These are phyloP conservation scores for Sebastes paucispinis DNA, from an alignment of 2,797 vertebrate species.

Conservation along the genomic window DNA sequence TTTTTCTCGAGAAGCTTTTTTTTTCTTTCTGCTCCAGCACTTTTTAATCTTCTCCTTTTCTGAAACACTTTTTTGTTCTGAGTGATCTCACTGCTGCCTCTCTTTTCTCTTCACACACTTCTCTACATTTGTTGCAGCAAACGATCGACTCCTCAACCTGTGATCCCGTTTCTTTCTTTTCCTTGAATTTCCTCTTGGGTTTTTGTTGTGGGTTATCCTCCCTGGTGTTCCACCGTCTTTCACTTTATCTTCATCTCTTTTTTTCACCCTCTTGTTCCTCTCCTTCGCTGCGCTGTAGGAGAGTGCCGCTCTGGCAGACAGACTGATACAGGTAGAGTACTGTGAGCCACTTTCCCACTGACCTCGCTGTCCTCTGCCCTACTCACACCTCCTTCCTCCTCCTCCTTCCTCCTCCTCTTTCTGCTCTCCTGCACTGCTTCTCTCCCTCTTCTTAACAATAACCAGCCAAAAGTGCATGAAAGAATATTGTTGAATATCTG, in stretches of 20 bases:
- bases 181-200: slow-evolving; percentile 8
- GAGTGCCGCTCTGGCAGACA: slow-evolving; percentile 97
- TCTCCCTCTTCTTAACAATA: slow-evolving; percentile 23
- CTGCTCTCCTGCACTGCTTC: slow-evolving; percentile 20
- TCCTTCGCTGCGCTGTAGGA: slow-evolving; percentile 85
- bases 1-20: neutral
- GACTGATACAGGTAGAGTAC: slow-evolving; percentile 96
- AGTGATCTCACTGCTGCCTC: slow-evolving; percentile 38
- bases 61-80: slow-evolving; percentile 22
- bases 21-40: neutral
- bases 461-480: slow-evolving; percentile 65
- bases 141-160: slow-evolving; percentile 1
- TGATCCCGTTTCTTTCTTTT: slow-evolving; percentile 5
- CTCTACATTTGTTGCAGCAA: neutral
- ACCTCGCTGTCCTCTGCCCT: slow-evolving; percentile 29
- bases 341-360: slow-evolving; percentile 55
- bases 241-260: slow-evolving; percentile 68
- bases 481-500: slow-evolving; percentile 2
- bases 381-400: slow-evolving; percentile 23
- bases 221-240: slow-evolving; percentile 51
- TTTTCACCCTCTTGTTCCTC: slow-evolving; percentile 64
- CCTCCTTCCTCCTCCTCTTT: slow-evolving; percentile 5
- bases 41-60: slow-evolving; percentile 37
- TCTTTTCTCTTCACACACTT: slow-evolving; percentile 26
- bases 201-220: slow-evolving; percentile 40